A percentile compares a stretch with the other conserved stretches of the same genome.
phyloP scores from a whole-genome alignment of 1,140 invertebrate genomes.

The Aphis craccivora region DNA sequence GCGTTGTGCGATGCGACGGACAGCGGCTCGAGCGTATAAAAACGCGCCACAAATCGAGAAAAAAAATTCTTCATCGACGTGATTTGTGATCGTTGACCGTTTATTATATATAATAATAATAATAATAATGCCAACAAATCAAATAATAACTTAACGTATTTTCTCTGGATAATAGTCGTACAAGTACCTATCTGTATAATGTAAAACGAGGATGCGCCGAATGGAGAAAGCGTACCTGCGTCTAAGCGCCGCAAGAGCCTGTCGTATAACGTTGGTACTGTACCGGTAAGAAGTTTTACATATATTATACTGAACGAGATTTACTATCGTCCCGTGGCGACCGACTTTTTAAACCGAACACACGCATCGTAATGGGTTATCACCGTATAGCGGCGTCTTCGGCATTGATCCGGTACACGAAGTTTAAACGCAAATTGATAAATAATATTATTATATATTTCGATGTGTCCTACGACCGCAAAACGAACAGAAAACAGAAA shows the following conservation, averaged over 20 bases:
- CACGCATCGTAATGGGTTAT: background rate
- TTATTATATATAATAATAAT: background rate
- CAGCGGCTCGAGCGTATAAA: background rate
- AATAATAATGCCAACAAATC: background rate
- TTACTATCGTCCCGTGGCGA: background rate
- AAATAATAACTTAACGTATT: slow-evolving; percentile 3
- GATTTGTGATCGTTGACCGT: background rate
- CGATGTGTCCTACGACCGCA: background rate
- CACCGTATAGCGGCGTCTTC: background rate
- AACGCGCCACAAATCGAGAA: background rate
- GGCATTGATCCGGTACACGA: background rate
- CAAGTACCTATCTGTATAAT: background rate
- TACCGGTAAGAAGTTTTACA: background rate
- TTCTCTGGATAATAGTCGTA: background rate
- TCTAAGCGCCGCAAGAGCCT: background rate
- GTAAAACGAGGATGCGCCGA: background rate
- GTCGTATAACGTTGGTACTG: background rate
- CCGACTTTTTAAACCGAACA: background rate
- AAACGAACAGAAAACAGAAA: background rate
- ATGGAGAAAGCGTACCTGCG: background rate
- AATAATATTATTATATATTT: background rate
- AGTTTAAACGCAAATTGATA: background rate
- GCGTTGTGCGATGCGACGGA: background rate
- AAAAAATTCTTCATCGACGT: background rate
- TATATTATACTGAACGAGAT: background rate